phyloP scores from a whole-genome alignment of 2,797 vertebrate genomes.

The Heteromormyrus szaboi region DNA sequence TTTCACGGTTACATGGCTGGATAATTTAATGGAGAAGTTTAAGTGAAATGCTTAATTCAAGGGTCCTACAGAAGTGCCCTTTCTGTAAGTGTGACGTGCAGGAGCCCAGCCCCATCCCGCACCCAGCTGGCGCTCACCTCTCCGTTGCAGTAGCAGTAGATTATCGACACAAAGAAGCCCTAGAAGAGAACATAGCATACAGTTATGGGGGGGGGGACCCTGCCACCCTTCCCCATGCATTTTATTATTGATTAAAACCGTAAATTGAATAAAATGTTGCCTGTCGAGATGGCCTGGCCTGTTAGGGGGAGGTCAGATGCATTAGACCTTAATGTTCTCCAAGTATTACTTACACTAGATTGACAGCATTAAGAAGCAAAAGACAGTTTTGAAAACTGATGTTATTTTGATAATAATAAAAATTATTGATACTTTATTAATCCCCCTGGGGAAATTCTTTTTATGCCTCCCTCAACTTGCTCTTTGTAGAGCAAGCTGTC shows the following conservation, averaged over 20 bases:
- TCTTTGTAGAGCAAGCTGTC: too few species aligned
- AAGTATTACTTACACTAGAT: not conserved
- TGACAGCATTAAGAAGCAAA: not conserved
- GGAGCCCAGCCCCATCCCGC: not conserved
- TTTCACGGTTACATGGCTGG: not conserved
- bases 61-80: not conserved
- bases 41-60: not conserved
- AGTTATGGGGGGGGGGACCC: not conserved
- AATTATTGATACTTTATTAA: too few species aligned
- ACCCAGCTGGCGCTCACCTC: conserved; percentile 64
- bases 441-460: too few species aligned
- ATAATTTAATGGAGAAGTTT: not conserved
- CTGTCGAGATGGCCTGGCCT: not conserved
- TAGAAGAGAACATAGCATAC: conserved; percentile 42
- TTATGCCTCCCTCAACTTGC: too few species aligned
- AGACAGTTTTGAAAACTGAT: not conserved
- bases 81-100: not conserved
- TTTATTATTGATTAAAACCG: not conserved
- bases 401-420: not conserved
- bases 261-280: not conserved
- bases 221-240: not conserved
- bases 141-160: conserved; percentile 86
- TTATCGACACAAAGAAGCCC: conserved; percentile 87
- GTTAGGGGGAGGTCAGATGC: not conserved
- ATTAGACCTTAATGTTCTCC: not conserved